phyloP scores from a whole-genome alignment of 2,113 vertebrate species.

The Vidua chalybeata region DNA sequence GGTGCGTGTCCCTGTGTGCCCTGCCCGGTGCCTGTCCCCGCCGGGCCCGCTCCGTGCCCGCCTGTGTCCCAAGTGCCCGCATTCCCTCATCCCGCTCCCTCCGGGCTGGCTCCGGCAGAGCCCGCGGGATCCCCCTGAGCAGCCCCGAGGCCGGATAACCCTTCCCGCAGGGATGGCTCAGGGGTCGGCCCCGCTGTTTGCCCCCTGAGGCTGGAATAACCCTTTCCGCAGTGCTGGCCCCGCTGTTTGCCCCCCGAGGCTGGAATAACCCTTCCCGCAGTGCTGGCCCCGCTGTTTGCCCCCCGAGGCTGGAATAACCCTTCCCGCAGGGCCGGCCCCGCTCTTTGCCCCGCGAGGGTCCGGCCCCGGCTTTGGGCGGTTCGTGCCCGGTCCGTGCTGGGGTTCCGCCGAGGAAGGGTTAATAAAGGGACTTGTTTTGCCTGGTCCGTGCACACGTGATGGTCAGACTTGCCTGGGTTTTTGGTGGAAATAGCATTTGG shows the following conservation, averaged over 20 bases:
- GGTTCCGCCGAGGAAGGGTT: not conserved
- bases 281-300: no score
- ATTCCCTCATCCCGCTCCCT: no score
- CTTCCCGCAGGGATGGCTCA: not conserved
- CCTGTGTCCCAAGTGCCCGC: not conserved
- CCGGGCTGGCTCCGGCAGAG: not conserved
- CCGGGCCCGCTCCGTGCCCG: not conserved
- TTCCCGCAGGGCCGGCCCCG: no score
- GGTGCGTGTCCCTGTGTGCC: not conserved
- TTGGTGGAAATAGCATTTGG: not conserved
- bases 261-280: no score
- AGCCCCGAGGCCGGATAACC: not conserved
- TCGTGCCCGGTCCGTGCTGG: fast-evolving
- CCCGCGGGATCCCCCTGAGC: fast-evolving
- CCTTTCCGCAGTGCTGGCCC: not conserved
- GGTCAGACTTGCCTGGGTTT: not conserved
- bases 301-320: no score
- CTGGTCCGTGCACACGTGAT: not conserved
- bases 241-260: no score
- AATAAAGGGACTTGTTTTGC: not conserved
- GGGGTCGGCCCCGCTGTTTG: not conserved
- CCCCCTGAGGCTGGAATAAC: not conserved
- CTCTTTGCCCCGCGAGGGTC: no score
- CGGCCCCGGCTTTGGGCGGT: fast-evolving
- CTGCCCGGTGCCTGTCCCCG: not conserved